A percentile compares a stretch with the other conserved stretches of the same genome.
Evolutionary conservation across 2,888 invertebrate species (phyloP).

Genomic region (Tuberolachnus salignus): DNA sequence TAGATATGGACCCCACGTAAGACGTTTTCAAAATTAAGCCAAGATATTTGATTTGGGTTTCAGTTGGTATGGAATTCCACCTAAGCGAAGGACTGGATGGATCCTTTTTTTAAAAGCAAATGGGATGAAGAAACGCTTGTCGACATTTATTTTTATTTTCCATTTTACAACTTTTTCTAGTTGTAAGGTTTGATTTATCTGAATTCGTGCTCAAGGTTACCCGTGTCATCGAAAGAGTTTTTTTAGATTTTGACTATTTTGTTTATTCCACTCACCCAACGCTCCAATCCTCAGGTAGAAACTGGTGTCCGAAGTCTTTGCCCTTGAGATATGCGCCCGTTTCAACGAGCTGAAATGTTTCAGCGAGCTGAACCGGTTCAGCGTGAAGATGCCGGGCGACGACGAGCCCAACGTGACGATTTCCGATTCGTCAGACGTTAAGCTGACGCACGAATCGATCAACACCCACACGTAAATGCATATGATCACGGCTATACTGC

Average conservation of each 20-base stretch:
- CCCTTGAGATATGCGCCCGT: conserved; percentile 65
- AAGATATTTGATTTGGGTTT: no score
- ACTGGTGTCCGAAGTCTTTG: conserved; percentile 65
- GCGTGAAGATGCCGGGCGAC: conserved; percentile 63
- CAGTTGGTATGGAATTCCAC: no score
- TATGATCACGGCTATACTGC: conserved; percentile 66
- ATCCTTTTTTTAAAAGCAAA: no score
- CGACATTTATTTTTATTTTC: no score
- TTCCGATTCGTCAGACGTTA: conserved; percentile 60
- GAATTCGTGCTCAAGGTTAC: no score
- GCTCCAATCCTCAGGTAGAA: conserved; percentile 67
- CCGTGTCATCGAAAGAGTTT: background rate
- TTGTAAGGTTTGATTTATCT: no score
- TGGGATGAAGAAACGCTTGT: no score
- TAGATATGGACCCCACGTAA: no score
- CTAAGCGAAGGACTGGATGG: no score
- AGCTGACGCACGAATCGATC: conserved; percentile 65
- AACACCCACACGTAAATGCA: conserved; percentile 67
- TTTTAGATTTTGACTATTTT: no score
- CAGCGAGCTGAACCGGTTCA: conserved; percentile 65
- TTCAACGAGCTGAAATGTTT: conserved; percentile 65
- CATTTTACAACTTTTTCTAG: no score
- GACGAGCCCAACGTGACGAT: conserved; percentile 62
- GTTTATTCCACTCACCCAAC: conserved; percentile 63
- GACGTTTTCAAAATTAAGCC: no score